Base-by-base conservation (phyloP, 2,113 vertebrate species). In the Pituophis catenifer region DNA sequence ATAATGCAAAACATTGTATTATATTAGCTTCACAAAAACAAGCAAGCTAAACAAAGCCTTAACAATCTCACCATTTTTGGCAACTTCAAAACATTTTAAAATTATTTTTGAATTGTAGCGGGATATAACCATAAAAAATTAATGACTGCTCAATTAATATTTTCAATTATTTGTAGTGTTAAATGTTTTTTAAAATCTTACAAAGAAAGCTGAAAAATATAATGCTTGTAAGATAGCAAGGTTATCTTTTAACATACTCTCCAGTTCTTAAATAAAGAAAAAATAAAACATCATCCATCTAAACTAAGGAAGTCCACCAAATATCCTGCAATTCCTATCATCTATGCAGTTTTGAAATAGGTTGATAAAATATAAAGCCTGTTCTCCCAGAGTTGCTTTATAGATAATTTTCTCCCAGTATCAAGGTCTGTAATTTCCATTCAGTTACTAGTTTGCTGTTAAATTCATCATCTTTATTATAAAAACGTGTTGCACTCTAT, bases 401-500 rank as follows among this genome's bases (percentile, higher is more conserved):
- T 98, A 97, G 97, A 97, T 97, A 98, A 98, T 98, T 98, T 98
- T 98, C 97, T 97, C 95, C 96, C 97, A 97, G 97, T 97, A 98
- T 98, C 98, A 98, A 98, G 98, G 97, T 96, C 97, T 98, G 96
- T 97, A 98, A 97, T 98, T 98, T 98, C 97, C 98, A 98, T 98
- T 98, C 97, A 97, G 96, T 97, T 98, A 97, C 97, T 96, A 98
- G 97, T 98, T 97, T 97, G 97, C 92, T 97, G 98, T 98, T 98
- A 98, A 98, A 98, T 98, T 98, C 97, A 98, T 98, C 98, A 98
- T 97, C 98, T 99, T 98, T 98, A 98, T 98, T 98, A 98, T 98
- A 97, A 98, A 97, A 98, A 97, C 96, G 97, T 97, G 97, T 96
- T 97, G 97, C 96, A 97, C 95, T 97, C 95, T 97, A 98, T 88